Evolutionary conservation across 2,888 invertebrate genomes (phyloP), one percentile per base, ranked within the genome.

Genomic region (Rugalucina vietnamica): DNA sequence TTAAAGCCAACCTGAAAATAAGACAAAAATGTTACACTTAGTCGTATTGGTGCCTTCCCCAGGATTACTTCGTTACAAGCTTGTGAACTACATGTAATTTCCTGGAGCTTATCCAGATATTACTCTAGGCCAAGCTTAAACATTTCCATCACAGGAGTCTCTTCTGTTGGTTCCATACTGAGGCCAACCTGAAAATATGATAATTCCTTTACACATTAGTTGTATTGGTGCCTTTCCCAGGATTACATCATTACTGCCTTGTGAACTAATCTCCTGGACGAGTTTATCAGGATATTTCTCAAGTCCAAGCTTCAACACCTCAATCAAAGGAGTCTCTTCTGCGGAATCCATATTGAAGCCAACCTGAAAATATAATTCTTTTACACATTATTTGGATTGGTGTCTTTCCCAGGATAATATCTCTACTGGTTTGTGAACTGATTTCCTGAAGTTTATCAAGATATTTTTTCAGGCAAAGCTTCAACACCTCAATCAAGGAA

Each of bases 21-120:
- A 37, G 21, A n/a, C n/a, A n/a, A n/a, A n/a, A n/a, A n/a, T n/a
- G n/a, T n/a, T n/a, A n/a, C n/a, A n/a, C n/a, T n/a, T n/a, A n/a
- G n/a, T n/a, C n/a, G n/a, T n/a, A n/a, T n/a, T n/a, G n/a, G n/a
- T n/a, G n/a, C n/a, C n/a, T n/a, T n/a, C n/a, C n/a, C n/a, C n/a
- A n/a, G n/a, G n/a, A n/a, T n/a, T n/a, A n/a, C n/a, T n/a, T 95
- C 95, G 76, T 94, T 95, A 91, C 94, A 94, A 87, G 95, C 95
- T 81, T 93, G 93, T 2, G 93, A 92, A 80, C 93, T n/a, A n/a
- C n/a, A n/a, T n/a, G n/a, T 94, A 88, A 94, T 94, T 57, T 91
- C 90, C 78, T 88, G 91, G 65, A 95, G 88, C 21, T 92, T 91
- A 78, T 94, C 94, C 65, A 94, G 87, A 88, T 92, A 93, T 86